phyloP scores from a whole-genome alignment of 2,797 vertebrate genomes.

The Acrocephalus scirpaceus region DNA sequence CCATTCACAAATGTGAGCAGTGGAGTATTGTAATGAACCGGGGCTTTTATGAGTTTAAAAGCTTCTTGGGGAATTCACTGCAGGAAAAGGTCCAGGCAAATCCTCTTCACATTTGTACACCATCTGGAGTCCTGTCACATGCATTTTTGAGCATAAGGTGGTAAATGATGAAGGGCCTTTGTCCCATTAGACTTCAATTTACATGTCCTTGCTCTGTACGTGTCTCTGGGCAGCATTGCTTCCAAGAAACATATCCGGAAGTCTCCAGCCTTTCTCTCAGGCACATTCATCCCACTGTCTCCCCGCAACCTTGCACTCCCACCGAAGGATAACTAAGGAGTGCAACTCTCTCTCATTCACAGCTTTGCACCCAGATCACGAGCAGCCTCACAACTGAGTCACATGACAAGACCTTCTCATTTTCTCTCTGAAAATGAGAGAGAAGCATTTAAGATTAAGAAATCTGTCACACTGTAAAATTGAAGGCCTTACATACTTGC shows the following conservation, averaged over 20 bases:
- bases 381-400: background rate
- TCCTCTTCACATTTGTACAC: background rate
- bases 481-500: background rate
- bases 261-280: background rate
- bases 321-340: background rate
- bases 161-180: slow-evolving; percentile 18
- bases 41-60: slow-evolving; percentile 1
- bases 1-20: background rate
- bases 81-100: slow-evolving; percentile 31
- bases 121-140: slow-evolving; percentile 31
- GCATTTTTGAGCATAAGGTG: background rate
- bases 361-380: background rate
- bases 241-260: background rate
- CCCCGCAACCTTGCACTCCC: background rate
- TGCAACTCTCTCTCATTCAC: background rate
- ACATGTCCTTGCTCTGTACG: background rate
- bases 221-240: background rate
- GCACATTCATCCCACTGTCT: background rate
- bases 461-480: background rate
- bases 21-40: background rate
- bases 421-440: background rate
- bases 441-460: background rate
- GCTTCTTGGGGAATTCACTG: background rate
- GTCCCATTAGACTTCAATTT: slow-evolving; percentile 3
- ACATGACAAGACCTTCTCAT: background rate